Conservation (phyloP, 92 coral and sea anemone genomes). For the Palythoa grandis region DNA sequence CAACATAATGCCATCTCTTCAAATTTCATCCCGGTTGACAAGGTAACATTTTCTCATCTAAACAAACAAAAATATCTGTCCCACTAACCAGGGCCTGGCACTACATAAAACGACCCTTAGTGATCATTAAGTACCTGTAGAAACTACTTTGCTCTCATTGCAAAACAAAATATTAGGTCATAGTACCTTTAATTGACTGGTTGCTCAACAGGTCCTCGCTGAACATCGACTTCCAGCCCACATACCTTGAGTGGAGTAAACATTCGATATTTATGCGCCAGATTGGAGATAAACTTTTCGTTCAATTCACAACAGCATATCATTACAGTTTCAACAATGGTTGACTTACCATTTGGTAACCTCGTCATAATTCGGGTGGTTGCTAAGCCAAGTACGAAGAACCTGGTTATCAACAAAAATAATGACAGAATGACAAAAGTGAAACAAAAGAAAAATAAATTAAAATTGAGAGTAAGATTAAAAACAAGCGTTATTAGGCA, state of each 20-base stretch:
- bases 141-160: too few species aligned
- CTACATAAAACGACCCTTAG: too few species aligned
- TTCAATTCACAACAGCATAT: neutral
- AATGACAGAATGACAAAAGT: neutral
- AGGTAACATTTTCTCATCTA: too few species aligned
- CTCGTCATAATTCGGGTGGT: slow-evolving; percentile 96
- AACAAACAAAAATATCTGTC: too few species aligned
- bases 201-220: slow-evolving; percentile 87
- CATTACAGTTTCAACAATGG: neutral
- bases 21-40: too few species aligned
- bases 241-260: slow-evolving; percentile 71
- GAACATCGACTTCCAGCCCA: slow-evolving; percentile 99
- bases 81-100: too few species aligned
- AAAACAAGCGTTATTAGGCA: too few species aligned
- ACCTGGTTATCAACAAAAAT: slow-evolving; percentile 54
- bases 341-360: slow-evolving; percentile 90
- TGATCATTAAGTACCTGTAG: too few species aligned
- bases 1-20: too few species aligned
- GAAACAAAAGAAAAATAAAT: neutral
- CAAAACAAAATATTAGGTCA: neutral
- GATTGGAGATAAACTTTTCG: neutral
- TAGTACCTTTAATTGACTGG: slow-evolving; percentile 82
- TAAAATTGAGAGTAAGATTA: neutral
- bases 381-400: slow-evolving; percentile 90
- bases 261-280: neutral